Conservation (phyloP, 1,140 invertebrate genomes). For the Pristionchus pacificus region DNA sequence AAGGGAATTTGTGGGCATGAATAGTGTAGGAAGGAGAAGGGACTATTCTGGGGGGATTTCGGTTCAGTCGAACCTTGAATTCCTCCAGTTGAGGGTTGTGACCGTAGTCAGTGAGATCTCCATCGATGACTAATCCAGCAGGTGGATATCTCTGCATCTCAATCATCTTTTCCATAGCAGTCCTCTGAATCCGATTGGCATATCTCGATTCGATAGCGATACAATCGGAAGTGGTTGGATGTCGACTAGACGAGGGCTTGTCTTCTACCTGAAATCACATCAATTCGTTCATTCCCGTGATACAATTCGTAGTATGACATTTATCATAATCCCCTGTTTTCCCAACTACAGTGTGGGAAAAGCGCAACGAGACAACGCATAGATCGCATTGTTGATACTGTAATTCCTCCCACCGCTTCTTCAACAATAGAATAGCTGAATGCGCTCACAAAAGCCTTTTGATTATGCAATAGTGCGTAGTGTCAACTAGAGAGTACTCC, state of each 20-base stretch:
- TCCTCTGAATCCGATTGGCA: conserved; percentile 48
- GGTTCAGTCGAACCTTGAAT: conserved; percentile 47
- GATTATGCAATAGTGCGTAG: too few species aligned
- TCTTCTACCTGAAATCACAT: too few species aligned
- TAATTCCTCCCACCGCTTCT: too few species aligned
- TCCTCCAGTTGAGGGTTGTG: conserved; percentile 41
- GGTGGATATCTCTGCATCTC: conserved; percentile 40
- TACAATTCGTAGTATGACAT: conserved; percentile 20
- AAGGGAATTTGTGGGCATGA: too few species aligned
- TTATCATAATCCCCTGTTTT: conserved; percentile 4
- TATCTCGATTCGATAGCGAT: conserved; percentile 42
- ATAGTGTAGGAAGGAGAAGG: too few species aligned
- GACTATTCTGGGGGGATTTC: too few species aligned
- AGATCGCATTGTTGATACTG: too few species aligned
- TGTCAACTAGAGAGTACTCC: too few species aligned
- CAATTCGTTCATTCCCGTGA: conserved; percentile 8
- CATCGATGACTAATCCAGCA: conserved; percentile 45
- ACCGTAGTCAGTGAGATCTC: conserved; percentile 51
- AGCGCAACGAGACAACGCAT: conserved; percentile 10
- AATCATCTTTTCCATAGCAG: conserved; percentile 36
- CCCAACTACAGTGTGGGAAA: conserved; percentile 9
- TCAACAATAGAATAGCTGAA: too few species aligned
- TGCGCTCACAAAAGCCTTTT: too few species aligned
- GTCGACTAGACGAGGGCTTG: too few species aligned
- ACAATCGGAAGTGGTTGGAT: too few species aligned